Base-by-base conservation (phyloP, 2,797 vertebrate genomes). In the Sebastes iracundus region DNA sequence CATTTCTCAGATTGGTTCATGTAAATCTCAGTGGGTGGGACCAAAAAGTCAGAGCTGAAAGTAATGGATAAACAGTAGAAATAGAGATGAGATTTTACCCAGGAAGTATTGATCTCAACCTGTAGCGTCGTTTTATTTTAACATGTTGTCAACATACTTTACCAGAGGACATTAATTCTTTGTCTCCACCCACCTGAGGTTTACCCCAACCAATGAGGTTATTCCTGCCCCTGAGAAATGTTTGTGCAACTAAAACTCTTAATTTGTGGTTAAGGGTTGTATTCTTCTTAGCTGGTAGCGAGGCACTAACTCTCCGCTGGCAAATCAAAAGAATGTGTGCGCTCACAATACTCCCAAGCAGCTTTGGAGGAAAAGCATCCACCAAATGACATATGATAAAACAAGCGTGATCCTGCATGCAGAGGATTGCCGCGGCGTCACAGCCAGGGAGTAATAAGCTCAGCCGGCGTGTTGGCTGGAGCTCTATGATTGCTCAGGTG, bases 401-500 rank as follows among this genome's bases (percentile, higher is more conserved):
- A 84, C 81, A 80, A 72, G 87, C 92, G 88, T 92, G 88, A 92
- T 89, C 72, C 83, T 84, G 90, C 90, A 90, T 90, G 90, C 86
- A 27, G 88, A 77, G 87, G 80, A 87, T 79, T 85, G 91, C 79
- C 74, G 89, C 84, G 35, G 87, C 80, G 77, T 87, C 91, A 91
- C 92, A 92, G 93, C 83, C 83, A 59, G 90, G 85, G 78, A 84
- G 88, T 90, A 93, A 94, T 93, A 92, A 93, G 86, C 86, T 90
- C 72, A 67, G 90, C 52, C 85, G 61, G 85, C 80, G 82, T 85
- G 91, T 91, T 91, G 88, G 90, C 92, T 91, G 92, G 87, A 86
- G 89, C 84, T 66, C 87, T 92, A 32, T 93, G 94, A 93, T 94
- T 94, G 93, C 93, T 95, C 94, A 95, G 95, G 94, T 96, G 94